phyloP scores from a whole-genome alignment of 1,140 invertebrate species.

The Habropoda laboriosa region DNA sequence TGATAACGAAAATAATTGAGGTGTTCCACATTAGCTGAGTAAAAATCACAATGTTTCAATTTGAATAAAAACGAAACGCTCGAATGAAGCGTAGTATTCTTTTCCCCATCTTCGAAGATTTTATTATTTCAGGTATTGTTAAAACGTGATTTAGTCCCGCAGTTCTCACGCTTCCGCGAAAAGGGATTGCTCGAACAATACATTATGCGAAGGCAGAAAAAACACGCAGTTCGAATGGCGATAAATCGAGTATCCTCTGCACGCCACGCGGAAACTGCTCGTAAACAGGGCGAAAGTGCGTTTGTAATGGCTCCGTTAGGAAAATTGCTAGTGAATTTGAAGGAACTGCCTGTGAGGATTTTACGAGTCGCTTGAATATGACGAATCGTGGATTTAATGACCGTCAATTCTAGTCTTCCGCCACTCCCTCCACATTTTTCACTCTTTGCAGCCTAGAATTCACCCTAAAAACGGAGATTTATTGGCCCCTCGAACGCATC shows the following conservation, averaged over 20 bases:
- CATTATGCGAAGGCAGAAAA: not conserved
- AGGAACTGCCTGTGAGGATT: constrained; percentile 20
- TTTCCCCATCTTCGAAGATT: too few species aligned
- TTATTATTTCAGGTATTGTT: too few species aligned
- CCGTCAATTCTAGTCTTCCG: constrained; percentile 1
- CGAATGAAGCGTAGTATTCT: too few species aligned
- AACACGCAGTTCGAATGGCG: constrained; percentile 1
- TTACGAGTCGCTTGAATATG: constrained; percentile 52
- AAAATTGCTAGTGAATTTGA: constrained; percentile 57
- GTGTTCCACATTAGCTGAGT: too few species aligned
- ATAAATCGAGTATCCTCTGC: constrained; percentile 52
- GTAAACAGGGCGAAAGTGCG: constrained; percentile 50
- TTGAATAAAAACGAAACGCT: too few species aligned
- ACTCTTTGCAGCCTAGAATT: constrained; percentile 11
- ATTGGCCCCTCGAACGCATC: not conserved
- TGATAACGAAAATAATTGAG: too few species aligned
- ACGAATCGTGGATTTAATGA: constrained; percentile 60
- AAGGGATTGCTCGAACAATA: not conserved
- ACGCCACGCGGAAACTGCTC: constrained; percentile 38
- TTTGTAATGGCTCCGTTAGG: constrained; percentile 54
- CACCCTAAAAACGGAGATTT: constrained; percentile 24
- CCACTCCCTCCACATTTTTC: not conserved
- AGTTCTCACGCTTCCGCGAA: not conserved
- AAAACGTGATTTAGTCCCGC: not conserved
- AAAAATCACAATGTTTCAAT: too few species aligned